phyloP scores from a whole-genome alignment of 2,797 vertebrate species.

The Brachyalestes nurse region DNA sequence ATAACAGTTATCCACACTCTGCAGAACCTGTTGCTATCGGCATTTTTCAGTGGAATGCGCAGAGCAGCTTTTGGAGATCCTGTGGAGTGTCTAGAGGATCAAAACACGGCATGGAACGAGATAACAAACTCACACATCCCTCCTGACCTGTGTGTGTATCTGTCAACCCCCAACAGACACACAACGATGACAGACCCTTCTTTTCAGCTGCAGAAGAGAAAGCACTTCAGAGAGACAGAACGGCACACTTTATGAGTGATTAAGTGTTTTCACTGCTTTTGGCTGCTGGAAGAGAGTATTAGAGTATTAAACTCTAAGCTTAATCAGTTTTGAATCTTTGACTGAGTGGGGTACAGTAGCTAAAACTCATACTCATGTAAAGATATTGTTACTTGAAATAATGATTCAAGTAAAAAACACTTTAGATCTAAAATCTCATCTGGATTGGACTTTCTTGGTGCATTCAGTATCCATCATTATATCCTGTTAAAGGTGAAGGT shows the following conservation, averaged over 20 bases:
- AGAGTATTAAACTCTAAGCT: too few relatives aligned
- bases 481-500: too few relatives aligned
- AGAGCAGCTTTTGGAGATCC: slow-evolving; percentile 20
- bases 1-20: slow-evolving; percentile 28
- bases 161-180: slow-evolving; percentile 7
- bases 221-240: slow-evolving; percentile 21
- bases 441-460: too few relatives aligned
- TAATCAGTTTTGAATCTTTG: too few relatives aligned
- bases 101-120: slow-evolving; percentile 35
- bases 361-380: too few relatives aligned
- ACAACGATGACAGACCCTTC: slow-evolving; percentile 30
- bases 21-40: slow-evolving; percentile 31
- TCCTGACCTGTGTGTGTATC: slow-evolving; percentile 20
- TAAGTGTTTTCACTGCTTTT: slow-evolving; percentile 14
- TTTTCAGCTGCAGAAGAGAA: slow-evolving; percentile 17
- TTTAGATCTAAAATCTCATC: too few relatives aligned
- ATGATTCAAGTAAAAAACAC: too few relatives aligned
- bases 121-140: slow-evolving; percentile 33
- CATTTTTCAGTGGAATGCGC: slow-evolving; percentile 41
- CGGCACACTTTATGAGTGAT: background rate
- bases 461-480: too few relatives aligned
- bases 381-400: too few relatives aligned
- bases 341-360: too few relatives aligned
- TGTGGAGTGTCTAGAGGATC: slow-evolving; percentile 40
- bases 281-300: background rate